A percentile compares a stretch with the other conserved stretches of the same genome.
phyloP scores from a whole-genome alignment of 1,140 invertebrate species.

The Drosophila bipectinata region DNA sequence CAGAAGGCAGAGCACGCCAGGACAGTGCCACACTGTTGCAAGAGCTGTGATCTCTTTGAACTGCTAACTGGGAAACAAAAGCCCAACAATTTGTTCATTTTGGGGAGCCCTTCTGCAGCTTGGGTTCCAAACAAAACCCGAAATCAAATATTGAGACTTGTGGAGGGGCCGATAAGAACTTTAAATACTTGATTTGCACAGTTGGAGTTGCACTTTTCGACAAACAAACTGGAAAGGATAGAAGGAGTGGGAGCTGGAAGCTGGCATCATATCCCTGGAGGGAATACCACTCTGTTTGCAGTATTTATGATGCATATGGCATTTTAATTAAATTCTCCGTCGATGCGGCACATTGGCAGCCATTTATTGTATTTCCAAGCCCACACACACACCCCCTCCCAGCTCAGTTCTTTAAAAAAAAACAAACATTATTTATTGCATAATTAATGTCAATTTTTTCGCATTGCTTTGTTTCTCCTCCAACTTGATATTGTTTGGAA shows the following conservation, averaged over 20 bases:
- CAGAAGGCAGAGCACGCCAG: background rate
- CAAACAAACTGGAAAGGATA: background rate
- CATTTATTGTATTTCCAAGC: conserved; percentile 52
- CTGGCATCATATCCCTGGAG: background rate
- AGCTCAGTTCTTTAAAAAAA: conserved; percentile 30
- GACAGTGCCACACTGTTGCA: conserved; percentile 1
- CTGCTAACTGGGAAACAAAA: conserved; percentile 52
- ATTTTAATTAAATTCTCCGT: conserved; percentile 73
- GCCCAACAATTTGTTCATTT: conserved; percentile 68
- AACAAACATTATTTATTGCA: conserved; percentile 64
- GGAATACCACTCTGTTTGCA: conserved; percentile 39
- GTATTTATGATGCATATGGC: conserved; percentile 74
- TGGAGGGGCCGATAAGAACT: conserved; percentile 9
- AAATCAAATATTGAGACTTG: conserved; percentile 22
- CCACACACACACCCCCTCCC: conserved; percentile 2
- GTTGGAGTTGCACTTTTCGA: conserved; percentile 22
- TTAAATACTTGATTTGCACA: conserved; percentile 50
- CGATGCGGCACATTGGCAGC: conserved; percentile 33
- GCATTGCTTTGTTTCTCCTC: conserved; percentile 20
- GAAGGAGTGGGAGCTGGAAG: too few species aligned
- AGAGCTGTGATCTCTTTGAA: conserved; percentile 39
- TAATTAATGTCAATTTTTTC: conserved; percentile 67
- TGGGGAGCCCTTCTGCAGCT: too few species aligned
- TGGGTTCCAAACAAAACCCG: too few species aligned
- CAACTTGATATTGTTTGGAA: conserved; percentile 38